These are phyloP conservation scores for Eurytemora carolleeae DNA, from an alignment of 1,140 invertebrate genomes.

Conservation along the genomic window DNA sequence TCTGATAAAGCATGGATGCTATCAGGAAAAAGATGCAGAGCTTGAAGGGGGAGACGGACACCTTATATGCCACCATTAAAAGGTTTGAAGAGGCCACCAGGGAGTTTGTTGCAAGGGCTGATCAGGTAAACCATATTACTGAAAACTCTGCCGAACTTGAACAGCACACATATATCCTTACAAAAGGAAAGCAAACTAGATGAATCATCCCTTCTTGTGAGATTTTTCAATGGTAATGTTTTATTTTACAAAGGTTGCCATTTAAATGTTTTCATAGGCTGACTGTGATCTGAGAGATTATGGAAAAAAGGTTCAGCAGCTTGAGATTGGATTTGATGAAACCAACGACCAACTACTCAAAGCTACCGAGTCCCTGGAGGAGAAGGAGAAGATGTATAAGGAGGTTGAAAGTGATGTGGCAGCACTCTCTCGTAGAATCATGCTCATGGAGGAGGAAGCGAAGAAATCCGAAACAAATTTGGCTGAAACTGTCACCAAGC, in stretches of 20 bases:
- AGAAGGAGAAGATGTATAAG: slow-evolving; percentile 14
- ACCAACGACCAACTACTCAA: slow-evolving; percentile 14
- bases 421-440: slow-evolving; percentile 10
- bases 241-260: no score
- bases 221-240: no score
- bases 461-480: slow-evolving; percentile 13
- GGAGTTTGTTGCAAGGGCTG: slow-evolving; percentile 6
- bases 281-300: slow-evolving; percentile 12
- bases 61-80: slow-evolving; percentile 9
- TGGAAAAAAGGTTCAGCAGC: slow-evolving; percentile 5
- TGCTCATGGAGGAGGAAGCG: slow-evolving; percentile 14
- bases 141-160: no score
- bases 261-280: no score
- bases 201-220: no score
- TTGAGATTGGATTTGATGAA: slow-evolving; percentile 10
- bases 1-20: slow-evolving; percentile 6
- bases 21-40: slow-evolving; percentile 15
- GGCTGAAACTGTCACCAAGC: slow-evolving; percentile 12
- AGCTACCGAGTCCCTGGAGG: slow-evolving; percentile 6
- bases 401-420: slow-evolving; percentile 8
- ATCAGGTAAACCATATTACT: no score
- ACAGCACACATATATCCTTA: no score
- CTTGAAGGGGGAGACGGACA: slow-evolving; percentile 11
- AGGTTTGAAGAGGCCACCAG: slow-evolving; percentile 10
- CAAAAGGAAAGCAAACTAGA: no score